A percentile compares a stretch with the other conserved stretches of the same genome.
These are phyloP conservation scores for Heterochromis multidens DNA, from an alignment of 2,113 vertebrate genomes.

Conservation along the genomic window DNA sequence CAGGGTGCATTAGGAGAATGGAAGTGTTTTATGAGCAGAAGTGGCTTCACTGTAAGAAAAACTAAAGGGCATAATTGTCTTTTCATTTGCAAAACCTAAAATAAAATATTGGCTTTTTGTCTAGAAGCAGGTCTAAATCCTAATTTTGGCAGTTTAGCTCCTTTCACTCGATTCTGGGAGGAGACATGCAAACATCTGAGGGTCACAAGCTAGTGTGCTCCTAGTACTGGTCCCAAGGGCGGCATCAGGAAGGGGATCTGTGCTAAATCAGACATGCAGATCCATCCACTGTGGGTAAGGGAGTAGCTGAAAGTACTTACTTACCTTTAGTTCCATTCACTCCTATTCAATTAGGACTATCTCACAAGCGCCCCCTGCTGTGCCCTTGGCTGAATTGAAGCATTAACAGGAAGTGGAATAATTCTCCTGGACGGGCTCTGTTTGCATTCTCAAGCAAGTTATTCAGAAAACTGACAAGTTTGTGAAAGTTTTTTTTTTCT, in stretches of 20 bases:
- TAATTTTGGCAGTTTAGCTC: not conserved
- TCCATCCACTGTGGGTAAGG: not conserved
- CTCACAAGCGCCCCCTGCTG: not conserved
- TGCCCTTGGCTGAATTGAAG: not conserved
- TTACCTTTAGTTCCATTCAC: not conserved
- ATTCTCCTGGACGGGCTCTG: accelerated
- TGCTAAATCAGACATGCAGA: not conserved
- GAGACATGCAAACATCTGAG: accelerated
- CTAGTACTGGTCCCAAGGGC: not conserved
- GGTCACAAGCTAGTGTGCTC: not conserved
- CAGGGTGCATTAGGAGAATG: too few species aligned
- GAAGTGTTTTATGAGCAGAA: too few species aligned
- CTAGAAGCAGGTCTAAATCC: not conserved
- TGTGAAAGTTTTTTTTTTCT: not conserved
- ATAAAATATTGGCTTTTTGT: too few species aligned
- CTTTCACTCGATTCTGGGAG: not conserved
- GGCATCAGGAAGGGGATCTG: not conserved
- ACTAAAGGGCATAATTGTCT: too few species aligned
- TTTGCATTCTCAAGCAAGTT: not conserved
- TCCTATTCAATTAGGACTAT: not conserved
- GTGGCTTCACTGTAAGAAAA: too few species aligned
- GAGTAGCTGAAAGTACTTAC: not conserved
- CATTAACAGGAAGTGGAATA: not conserved
- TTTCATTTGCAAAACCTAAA: too few species aligned
- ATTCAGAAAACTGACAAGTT: not conserved